A percentile compares a stretch with the other conserved stretches of the same genome.
Evolutionary conservation across 2,888 invertebrate species (phyloP).

Genomic region (Deilephila porcellus): DNA sequence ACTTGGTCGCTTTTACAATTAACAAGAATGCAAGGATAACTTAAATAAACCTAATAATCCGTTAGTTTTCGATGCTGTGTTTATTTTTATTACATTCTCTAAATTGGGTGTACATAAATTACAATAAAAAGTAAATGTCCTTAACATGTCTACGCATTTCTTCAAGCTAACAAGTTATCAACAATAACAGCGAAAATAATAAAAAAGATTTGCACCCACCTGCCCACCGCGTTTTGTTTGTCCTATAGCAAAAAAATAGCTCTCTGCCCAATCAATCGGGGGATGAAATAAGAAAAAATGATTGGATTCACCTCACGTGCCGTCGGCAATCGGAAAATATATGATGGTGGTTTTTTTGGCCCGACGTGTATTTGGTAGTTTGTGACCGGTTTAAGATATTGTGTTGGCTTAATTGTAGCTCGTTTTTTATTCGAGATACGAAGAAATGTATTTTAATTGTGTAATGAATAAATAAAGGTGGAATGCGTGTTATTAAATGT

Average conservation of each 20-base stretch:
- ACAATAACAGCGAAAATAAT: constrained; percentile 11
- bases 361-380: constrained; percentile 54
- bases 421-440: constrained; percentile 33
- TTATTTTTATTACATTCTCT: too few relatives aligned
- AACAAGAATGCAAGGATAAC: too few relatives aligned
- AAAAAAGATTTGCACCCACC: constrained; percentile 54
- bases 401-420: constrained; percentile 41
- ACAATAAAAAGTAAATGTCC: not conserved
- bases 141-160: not conserved
- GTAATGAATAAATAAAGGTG: not conserved
- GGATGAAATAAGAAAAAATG: constrained; percentile 74
- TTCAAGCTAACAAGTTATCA: not conserved
- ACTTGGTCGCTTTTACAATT: too few relatives aligned
- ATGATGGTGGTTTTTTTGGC: constrained; percentile 63
- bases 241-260: constrained; percentile 57
- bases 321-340: constrained; percentile 48
- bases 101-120: not conserved
- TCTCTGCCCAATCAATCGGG: constrained; percentile 75
- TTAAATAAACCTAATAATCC: too few relatives aligned
- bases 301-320: constrained; percentile 78
- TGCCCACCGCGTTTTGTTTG: constrained; percentile 48
- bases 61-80: too few relatives aligned
- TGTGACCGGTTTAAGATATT: constrained; percentile 49
- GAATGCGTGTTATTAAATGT: not conserved
- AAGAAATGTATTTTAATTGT: not conserved